These are phyloP conservation scores for Chrysina gloriosa DNA, from an alignment of 2,888 invertebrate genomes.

Conservation along the genomic window DNA sequence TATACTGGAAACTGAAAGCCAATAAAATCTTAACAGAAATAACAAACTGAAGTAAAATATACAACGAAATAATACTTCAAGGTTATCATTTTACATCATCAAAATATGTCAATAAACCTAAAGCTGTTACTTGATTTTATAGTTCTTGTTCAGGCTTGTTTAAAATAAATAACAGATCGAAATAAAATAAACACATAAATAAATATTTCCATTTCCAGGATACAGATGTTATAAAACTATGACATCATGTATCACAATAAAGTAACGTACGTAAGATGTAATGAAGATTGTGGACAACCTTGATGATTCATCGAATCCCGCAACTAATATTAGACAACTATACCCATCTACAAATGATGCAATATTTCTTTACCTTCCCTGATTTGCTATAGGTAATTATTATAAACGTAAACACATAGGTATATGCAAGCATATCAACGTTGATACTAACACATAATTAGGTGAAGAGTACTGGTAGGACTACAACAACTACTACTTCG, in stretches of 20 bases:
- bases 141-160: background rate
- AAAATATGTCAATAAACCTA: too few relatives aligned
- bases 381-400: background rate
- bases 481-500: too few relatives aligned
- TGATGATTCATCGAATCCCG: constrained; percentile 2
- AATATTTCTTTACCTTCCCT: background rate
- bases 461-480: too few relatives aligned
- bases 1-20: too few relatives aligned
- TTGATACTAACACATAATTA: too few relatives aligned
- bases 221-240: background rate
- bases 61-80: too few relatives aligned
- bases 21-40: too few relatives aligned
- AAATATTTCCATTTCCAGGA: background rate
- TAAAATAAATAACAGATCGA: background rate
- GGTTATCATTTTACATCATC: too few relatives aligned
- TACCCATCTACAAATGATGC: constrained; percentile 3
- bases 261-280: background rate
- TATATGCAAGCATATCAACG: background rate
- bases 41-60: too few relatives aligned
- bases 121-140: too few relatives aligned
- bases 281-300: constrained; percentile 1
- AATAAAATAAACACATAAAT: background rate
- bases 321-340: background rate
- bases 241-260: constrained; percentile 7
- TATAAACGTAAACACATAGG: too few relatives aligned